Evolutionary conservation across 2,113 vertebrate species (phyloP).

Genomic region (Salvator merianae): DNA sequence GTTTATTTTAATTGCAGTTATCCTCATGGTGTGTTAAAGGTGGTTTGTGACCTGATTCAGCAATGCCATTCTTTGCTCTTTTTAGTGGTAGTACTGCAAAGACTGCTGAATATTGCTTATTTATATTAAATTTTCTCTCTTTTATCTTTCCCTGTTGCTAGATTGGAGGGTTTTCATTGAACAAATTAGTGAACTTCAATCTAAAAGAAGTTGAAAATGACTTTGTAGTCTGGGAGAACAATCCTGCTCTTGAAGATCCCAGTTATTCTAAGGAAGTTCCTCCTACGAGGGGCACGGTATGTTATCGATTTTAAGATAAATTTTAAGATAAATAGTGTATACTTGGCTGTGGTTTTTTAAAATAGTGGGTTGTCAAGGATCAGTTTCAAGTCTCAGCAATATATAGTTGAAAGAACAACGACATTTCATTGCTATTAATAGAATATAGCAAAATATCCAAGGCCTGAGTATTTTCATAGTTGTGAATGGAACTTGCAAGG

Average conservation of each 20-base stretch:
- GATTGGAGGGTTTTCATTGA: constrained; percentile 82
- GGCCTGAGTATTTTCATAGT: background rate
- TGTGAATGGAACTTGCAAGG: background rate
- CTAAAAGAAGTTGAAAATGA: constrained; percentile 78
- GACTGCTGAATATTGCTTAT: too few species aligned
- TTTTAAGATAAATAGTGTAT: background rate
- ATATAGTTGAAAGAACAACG: background rate
- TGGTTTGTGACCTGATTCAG: too few species aligned
- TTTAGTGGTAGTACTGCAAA: background rate
- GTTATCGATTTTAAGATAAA: constrained; percentile 5
- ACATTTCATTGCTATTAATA: background rate
- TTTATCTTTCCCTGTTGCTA: constrained; percentile 48
- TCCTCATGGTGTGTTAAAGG: too few species aligned
- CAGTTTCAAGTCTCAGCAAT: background rate
- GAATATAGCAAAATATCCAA: background rate
- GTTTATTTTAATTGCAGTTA: too few species aligned
- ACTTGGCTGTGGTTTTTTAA: background rate
- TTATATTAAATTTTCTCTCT: background rate
- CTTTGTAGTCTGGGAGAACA: constrained; percentile 79
- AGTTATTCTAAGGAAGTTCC: constrained; percentile 64
- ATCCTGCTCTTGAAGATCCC: constrained; percentile 58
- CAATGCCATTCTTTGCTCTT: too few species aligned
- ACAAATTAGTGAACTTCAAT: constrained; percentile 78
- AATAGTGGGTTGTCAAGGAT: background rate
- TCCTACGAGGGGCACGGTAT: constrained; percentile 78